These are phyloP conservation scores for Exephanes ischioxanthus DNA, from an alignment of 2,888 invertebrate genomes.

Conservation along the genomic window DNA sequence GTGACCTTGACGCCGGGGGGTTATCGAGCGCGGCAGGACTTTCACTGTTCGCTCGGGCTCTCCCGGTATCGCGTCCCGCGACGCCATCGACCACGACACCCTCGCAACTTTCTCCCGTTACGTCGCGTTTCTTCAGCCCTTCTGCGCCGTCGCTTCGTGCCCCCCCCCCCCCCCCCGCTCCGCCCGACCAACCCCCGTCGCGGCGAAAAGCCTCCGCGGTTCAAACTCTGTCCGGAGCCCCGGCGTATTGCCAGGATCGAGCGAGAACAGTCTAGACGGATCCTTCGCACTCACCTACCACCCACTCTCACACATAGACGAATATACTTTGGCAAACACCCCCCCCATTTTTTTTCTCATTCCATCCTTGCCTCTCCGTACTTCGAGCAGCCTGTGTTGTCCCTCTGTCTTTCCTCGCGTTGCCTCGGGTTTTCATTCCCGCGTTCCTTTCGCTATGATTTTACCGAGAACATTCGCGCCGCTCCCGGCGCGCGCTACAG, in stretches of 20 bases:
- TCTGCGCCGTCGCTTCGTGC: slow-evolving; percentile 12
- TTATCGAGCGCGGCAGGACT: slow-evolving; percentile 83
- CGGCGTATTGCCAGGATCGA: slow-evolving; percentile 65
- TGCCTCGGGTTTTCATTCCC: slow-evolving; percentile 35
- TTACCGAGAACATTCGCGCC: background rate
- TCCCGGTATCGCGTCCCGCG: slow-evolving; percentile 71
- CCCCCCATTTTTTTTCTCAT: slow-evolving; percentile 16
- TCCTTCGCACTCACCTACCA: slow-evolving; percentile 81
- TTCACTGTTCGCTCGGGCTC: slow-evolving; percentile 76
- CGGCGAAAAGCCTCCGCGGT: slow-evolving; percentile 50
- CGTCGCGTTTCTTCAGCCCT: slow-evolving; percentile 64
- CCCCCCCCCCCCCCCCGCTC: slow-evolving; percentile 44
- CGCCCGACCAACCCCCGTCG: slow-evolving; percentile 56
- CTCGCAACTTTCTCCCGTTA: slow-evolving; percentile 75
- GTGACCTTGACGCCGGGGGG: slow-evolving; percentile 81
- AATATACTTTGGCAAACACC: slow-evolving; percentile 1
- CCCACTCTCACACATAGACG: slow-evolving; percentile 55
- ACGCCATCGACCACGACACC: slow-evolving; percentile 69
- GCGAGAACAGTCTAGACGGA: slow-evolving; percentile 78
- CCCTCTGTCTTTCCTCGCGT: slow-evolving; percentile 26
- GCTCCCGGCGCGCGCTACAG: background rate
- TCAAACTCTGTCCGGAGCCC: background rate
- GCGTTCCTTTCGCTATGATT: background rate
- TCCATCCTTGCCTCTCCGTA: slow-evolving; percentile 12
- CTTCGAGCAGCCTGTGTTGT: background rate